phyloP scores from a whole-genome alignment of 2,113 vertebrate genomes.

The Collichthys lucidus region DNA sequence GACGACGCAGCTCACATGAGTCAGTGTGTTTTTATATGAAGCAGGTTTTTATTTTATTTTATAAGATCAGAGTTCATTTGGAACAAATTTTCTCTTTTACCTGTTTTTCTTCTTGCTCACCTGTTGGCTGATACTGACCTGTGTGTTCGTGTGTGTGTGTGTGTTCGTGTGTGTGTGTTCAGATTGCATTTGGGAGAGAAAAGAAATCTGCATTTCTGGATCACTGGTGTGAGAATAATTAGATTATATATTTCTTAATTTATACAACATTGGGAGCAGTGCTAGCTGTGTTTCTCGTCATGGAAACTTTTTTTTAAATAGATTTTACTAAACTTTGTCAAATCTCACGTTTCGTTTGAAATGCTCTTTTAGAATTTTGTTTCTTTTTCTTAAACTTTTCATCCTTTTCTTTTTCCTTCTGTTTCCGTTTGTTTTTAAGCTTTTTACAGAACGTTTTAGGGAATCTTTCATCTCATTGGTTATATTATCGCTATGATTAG shows the following conservation, averaged over 20 bases:
- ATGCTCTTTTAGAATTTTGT: not conserved
- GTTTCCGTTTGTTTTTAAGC: not conserved
- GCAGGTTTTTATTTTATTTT: not conserved
- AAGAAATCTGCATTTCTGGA: constrained; percentile 25
- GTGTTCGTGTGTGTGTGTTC: not conserved
- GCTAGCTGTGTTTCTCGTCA: not conserved
- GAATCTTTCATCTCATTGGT: not conserved
- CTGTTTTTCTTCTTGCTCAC: not conserved
- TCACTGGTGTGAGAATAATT: constrained; percentile 50
- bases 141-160: not conserved
- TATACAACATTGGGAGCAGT: constrained; percentile 54
- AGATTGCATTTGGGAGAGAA: constrained; percentile 45
- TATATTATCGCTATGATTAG: not conserved
- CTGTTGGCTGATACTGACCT: not conserved
- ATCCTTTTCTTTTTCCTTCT: not conserved
- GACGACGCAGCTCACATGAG: not conserved
- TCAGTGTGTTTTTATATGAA: not conserved
- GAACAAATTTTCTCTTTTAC: not conserved
- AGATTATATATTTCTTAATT: constrained; percentile 48
- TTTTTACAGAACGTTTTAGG: not conserved
- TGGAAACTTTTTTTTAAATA: not conserved
- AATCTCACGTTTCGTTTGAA: not conserved
- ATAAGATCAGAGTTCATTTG: not conserved
- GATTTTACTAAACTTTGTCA: constrained; percentile 12
- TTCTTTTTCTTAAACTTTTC: not conserved